Evolutionary conservation across 2,113 vertebrate genomes (phyloP), one percentile per base, ranked within the genome.

Genomic region (Heteronetta atricapilla): DNA sequence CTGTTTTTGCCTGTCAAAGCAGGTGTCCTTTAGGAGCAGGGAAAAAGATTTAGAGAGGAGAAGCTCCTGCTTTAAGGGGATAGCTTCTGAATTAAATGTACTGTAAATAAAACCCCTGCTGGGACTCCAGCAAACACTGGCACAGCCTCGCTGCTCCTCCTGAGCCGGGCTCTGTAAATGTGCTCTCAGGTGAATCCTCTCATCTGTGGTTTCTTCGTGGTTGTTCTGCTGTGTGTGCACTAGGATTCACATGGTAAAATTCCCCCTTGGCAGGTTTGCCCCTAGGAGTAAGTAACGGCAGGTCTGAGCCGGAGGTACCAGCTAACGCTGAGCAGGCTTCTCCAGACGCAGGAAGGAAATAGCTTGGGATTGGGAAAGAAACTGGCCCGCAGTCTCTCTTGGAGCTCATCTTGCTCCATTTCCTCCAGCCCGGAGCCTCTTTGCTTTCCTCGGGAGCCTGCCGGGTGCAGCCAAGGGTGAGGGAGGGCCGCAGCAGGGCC

Each of bases 381-480:
- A 33, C 38, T 33, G 56, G 50, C 64, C 3, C 1, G 56, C 38
- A 72, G 23, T 75, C 73, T 77, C 52, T 22, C 38, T 34, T 76
- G 75, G 67, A 80, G 60, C 34, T 67, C 0, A 0, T 69, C 53
- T 83, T 38, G 34, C 58, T 94, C 64, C 1, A 0, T 68, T 82
- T 91, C 67, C 15, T 62, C 18, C 33, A 28, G 8, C 55, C 66
- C 53, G 59, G 63, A 89, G 36, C 36, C 62, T 82, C n/a, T 55
- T 68, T 53, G 46, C 66, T 48, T 62, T 79, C 36, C 56, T 31
- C 2, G 11, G 64, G 11, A 4, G 3, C 56, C 66, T 29, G 38
- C 33, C 0, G 0, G 53, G 23, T 33, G 13, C 31, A n/a, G 15
- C 40, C 22, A 18, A 25, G 72, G 12, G 6, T 8, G 44, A 67